phyloP scores from a whole-genome alignment of 2,113 vertebrate genomes.

The Columba janthina region DNA sequence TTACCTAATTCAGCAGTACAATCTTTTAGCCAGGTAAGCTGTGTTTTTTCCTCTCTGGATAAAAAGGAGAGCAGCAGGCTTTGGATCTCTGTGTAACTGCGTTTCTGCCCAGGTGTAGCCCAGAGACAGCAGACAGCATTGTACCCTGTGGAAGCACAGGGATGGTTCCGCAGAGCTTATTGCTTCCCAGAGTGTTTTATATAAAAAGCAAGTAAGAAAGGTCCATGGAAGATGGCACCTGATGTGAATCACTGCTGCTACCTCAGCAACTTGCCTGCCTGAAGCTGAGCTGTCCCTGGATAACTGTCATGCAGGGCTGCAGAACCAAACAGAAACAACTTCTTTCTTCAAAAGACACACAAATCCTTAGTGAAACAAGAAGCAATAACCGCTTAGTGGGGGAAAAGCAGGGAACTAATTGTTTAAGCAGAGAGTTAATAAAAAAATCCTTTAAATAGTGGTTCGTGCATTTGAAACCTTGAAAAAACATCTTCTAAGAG shows the following conservation, averaged over 20 bases:
- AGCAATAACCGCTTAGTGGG: not conserved
- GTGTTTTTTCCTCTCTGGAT: not conserved
- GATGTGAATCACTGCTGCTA: not conserved
- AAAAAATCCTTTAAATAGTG: not conserved
- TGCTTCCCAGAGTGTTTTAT: not conserved
- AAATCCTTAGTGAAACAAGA: not conserved
- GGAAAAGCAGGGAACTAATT: not conserved
- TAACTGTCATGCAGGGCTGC: rapidly evolving
- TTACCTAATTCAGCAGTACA: not conserved
- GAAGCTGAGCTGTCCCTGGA: not conserved
- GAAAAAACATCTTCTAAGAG: not conserved
- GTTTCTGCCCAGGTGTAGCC: rapidly evolving
- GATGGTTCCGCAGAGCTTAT: not conserved
- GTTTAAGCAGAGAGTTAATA: not conserved
- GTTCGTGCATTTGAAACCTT: not conserved
- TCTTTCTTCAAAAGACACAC: not conserved
- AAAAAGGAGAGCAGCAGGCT: not conserved
- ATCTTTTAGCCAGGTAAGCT: not conserved
- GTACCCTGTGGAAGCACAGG: not conserved
- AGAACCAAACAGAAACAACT: not conserved
- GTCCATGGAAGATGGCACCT: not conserved
- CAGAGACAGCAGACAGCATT: not conserved
- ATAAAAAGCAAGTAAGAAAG: rapidly evolving
- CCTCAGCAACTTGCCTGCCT: not conserved
- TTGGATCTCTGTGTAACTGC: not conserved